phyloP scores from a whole-genome alignment of 1,140 invertebrate species.

The Caenorhabditis brenneri region DNA sequence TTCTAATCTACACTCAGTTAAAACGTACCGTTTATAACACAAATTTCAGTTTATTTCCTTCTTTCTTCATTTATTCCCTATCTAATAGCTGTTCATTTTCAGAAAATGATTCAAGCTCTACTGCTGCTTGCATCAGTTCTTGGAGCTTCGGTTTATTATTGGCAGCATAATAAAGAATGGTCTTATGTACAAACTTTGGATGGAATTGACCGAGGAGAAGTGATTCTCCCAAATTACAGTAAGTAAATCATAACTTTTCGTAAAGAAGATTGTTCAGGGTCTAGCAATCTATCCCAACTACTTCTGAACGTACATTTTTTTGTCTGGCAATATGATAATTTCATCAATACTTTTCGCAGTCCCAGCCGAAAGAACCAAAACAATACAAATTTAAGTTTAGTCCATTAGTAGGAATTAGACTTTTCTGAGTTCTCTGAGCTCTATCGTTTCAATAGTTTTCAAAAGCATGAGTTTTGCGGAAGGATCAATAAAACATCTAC shows the following conservation, averaged over 20 bases:
- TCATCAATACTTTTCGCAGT: no score
- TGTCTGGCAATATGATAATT: no score
- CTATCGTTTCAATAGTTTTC: no score
- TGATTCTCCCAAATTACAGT: constrained; percentile 11
- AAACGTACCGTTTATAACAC: neutral
- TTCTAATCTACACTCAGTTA: neutral
- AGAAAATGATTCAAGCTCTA: constrained; percentile 25
- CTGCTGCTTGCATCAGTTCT: constrained; percentile 29
- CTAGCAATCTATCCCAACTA: no score
- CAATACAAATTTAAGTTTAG: no score
- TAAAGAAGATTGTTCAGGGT: no score
- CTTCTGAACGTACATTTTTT: no score
- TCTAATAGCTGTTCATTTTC: neutral
- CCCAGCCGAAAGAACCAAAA: no score
- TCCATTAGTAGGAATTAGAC: no score
- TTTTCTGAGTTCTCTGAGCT: no score
- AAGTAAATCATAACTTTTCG: neutral
- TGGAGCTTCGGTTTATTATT: constrained; percentile 28
- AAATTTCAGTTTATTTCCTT: neutral
- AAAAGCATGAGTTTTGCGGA: no score
- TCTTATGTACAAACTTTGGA: constrained; percentile 26
- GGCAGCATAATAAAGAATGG: constrained; percentile 34
- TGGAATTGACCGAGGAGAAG: constrained; percentile 10
- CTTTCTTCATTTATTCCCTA: neutral
- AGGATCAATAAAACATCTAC: no score